Conservation (phyloP, 2,888 invertebrate species). For the Drosophila lutescens region DNA sequence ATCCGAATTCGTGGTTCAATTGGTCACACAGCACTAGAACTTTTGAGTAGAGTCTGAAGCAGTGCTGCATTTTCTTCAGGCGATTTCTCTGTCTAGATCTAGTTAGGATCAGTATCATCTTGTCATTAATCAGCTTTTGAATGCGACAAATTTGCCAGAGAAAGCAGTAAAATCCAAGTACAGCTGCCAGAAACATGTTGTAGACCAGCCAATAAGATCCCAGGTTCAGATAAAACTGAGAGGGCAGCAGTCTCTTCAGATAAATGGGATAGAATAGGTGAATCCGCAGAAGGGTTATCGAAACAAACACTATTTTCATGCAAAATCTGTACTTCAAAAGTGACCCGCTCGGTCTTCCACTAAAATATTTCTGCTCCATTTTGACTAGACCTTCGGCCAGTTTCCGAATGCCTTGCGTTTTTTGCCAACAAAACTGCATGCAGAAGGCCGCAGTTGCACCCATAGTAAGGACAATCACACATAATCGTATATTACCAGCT, state of each 20-base stretch:
- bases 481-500: conserved; percentile 5
- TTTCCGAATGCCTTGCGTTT: not conserved
- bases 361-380: conserved; percentile 20
- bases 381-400: conserved; percentile 5
- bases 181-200: conserved; percentile 32
- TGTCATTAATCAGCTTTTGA: conserved; percentile 24
- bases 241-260: not conserved
- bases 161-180: conserved; percentile 20
- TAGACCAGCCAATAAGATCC: conserved; percentile 22
- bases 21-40: not conserved
- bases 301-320: conserved; percentile 16
- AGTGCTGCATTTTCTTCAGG: not conserved
- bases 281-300: conserved; percentile 23
- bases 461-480: conserved; percentile 21
- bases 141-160: conserved; percentile 41
- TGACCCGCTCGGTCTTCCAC: not conserved
- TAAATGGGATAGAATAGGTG: conserved; percentile 33
- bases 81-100: conserved; percentile 1
- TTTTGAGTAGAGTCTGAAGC: conserved; percentile 17
- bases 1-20: conserved; percentile 9
- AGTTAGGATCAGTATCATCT: conserved; percentile 3
- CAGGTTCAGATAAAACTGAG: conserved; percentile 1
- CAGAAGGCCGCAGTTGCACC: not conserved
- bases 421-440: conserved; percentile 30
- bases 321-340: not conserved